Conservation (phyloP, 2,113 vertebrate genomes). For the Trichechus manatus region DNA sequence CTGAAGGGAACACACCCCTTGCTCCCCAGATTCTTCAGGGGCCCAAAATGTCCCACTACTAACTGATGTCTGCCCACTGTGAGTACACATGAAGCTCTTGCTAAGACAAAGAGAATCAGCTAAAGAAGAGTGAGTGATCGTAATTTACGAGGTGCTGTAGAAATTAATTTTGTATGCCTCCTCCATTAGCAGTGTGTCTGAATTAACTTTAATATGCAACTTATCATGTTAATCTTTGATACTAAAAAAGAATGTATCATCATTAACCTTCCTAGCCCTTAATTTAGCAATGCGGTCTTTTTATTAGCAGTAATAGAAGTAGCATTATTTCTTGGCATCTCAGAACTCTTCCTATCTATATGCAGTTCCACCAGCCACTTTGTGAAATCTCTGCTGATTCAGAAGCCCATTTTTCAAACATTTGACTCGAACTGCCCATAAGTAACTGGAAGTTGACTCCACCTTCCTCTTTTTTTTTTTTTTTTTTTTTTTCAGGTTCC, state of each 20-base stretch:
- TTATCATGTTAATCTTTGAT: constrained; percentile 80
- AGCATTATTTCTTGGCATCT: constrained; percentile 69
- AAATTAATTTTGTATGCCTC: constrained; percentile 82
- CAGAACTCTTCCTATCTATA: neutral
- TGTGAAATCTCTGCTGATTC: constrained; percentile 62
- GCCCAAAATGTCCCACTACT: neutral
- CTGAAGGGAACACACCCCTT: neutral
- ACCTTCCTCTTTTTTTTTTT: neutral
- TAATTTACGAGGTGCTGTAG: constrained; percentile 67
- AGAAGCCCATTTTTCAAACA: constrained; percentile 69
- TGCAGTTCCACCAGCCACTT: constrained; percentile 41
- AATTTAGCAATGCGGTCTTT: constrained; percentile 73
- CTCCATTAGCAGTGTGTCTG: constrained; percentile 77
- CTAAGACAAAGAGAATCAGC: neutral
- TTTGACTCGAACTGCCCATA: constrained; percentile 69
- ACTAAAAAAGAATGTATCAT: constrained; percentile 78
- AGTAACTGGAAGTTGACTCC: constrained; percentile 55
- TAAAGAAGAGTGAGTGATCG: constrained; percentile 3
- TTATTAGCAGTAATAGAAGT: constrained; percentile 53
- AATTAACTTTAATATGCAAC: constrained; percentile 81
- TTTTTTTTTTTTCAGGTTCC: neutral
- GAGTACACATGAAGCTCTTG: neutral
- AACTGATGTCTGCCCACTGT: neutral
- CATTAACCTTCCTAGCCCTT: constrained; percentile 78
- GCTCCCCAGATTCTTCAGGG: neutral